phyloP scores from a whole-genome alignment of 2,113 vertebrate genomes.

The Xiphorhynchus elegans region DNA sequence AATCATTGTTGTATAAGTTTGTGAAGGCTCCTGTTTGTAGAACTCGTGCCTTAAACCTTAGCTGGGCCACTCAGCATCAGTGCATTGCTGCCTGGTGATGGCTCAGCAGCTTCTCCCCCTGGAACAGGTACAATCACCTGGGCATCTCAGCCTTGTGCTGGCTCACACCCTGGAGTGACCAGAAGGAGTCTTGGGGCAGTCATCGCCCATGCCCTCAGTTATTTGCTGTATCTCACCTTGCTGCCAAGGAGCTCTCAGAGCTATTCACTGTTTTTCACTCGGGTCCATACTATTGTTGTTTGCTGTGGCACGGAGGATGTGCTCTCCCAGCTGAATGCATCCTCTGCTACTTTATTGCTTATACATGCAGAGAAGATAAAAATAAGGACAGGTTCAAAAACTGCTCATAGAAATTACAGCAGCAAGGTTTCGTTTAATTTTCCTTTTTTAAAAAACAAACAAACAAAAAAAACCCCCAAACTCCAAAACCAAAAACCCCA shows the following conservation, averaged over 20 bases:
- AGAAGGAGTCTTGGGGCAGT: background rate
- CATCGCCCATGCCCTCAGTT: background rate
- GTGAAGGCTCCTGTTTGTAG: rapidly evolving
- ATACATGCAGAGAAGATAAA: background rate
- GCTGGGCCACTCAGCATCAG: background rate
- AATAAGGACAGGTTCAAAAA: background rate
- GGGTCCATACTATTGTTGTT: rapidly evolving
- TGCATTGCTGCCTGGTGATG: background rate
- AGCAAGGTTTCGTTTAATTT: background rate
- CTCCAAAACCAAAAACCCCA: no score
- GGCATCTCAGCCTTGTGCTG: background rate
- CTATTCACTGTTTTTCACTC: background rate
- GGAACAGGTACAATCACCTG: background rate
- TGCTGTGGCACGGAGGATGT: background rate
- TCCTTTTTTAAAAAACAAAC: background rate
- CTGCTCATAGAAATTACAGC: background rate
- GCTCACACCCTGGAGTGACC: background rate
- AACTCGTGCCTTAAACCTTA: background rate
- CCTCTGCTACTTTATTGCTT: background rate
- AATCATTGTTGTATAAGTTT: background rate
- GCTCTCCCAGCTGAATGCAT: background rate
- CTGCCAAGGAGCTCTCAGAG: background rate
- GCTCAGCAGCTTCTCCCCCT: background rate
- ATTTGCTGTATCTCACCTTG: background rate
- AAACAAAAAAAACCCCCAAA: no score